These are phyloP conservation scores for Microctonus brassicae DNA, from an alignment of 2,888 invertebrate species.

Conservation along the genomic window DNA sequence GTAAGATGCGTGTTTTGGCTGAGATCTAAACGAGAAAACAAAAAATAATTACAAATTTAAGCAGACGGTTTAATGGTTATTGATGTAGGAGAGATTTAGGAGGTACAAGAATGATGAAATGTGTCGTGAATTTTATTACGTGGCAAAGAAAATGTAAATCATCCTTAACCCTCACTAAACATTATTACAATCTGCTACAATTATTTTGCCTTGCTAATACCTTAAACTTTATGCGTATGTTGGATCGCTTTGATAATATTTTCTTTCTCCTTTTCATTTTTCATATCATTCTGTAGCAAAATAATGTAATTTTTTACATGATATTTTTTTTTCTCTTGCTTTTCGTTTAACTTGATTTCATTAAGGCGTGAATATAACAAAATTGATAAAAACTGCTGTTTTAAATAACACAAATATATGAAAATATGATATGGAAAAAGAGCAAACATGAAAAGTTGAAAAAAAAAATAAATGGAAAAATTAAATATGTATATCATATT, in stretches of 20 bases:
- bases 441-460: neutral
- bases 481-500: neutral
- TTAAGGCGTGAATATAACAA: neutral
- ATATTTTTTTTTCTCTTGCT: constrained; percentile 3
- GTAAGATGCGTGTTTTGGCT: constrained; percentile 27
- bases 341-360: neutral
- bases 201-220: neutral
- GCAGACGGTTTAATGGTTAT: constrained; percentile 9
- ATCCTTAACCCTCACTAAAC: constrained; percentile 45
- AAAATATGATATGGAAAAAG: constrained; percentile 9
- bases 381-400: neutral
- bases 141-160: constrained; percentile 52
- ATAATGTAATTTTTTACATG: neutral
- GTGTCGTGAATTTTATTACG: constrained; percentile 4
- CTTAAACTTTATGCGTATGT: constrained; percentile 17
- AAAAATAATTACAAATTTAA: constrained; percentile 24
- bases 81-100: neutral
- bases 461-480: neutral
- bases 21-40: constrained; percentile 21
- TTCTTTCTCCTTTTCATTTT: too few relatives aligned
- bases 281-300: neutral
- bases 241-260: constrained; percentile 29
- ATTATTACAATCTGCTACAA: constrained; percentile 27
- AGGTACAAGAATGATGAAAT: constrained; percentile 23
- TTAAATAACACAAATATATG: neutral